phyloP scores from a whole-genome alignment of 2,113 vertebrate genomes.

The Phylloscopus whistleri region DNA sequence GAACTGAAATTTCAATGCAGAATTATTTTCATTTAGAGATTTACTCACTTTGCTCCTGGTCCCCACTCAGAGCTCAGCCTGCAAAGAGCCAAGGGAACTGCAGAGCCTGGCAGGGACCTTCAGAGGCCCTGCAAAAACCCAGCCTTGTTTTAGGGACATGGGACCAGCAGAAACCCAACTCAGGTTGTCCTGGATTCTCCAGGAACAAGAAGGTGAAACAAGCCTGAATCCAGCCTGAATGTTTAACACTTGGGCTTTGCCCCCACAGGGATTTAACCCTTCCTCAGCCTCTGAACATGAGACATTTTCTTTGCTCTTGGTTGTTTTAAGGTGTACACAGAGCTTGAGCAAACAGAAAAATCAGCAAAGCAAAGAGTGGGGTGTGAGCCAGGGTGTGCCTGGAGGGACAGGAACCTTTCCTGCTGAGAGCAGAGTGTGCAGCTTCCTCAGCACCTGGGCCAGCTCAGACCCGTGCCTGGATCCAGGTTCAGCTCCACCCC shows the following conservation, averaged over 20 bases:
- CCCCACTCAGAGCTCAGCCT: background rate
- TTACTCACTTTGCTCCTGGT: rapidly evolving
- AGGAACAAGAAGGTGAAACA: background rate
- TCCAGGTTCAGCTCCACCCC: background rate
- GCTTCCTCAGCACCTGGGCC: background rate
- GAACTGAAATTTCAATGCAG: background rate
- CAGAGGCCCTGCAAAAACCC: background rate
- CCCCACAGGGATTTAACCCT: background rate
- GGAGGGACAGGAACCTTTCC: background rate
- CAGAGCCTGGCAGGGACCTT: background rate
- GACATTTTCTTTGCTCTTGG: background rate
- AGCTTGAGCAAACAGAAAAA: background rate
- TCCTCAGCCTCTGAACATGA: rapidly evolving
- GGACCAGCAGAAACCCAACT: background rate
- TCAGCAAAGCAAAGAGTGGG: background rate
- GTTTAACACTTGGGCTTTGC: rapidly evolving
- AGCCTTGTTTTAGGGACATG: background rate
- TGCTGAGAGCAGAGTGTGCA: background rate
- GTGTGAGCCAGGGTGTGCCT: background rate
- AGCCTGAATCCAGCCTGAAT: background rate
- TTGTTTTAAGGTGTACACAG: background rate
- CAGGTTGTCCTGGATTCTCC: background rate
- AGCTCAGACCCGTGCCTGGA: background rate
- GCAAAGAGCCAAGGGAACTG: background rate
- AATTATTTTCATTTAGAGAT: background rate